Evolutionary conservation across 2,888 invertebrate species (phyloP).

Genomic region (Eulithis prunata): DNA sequence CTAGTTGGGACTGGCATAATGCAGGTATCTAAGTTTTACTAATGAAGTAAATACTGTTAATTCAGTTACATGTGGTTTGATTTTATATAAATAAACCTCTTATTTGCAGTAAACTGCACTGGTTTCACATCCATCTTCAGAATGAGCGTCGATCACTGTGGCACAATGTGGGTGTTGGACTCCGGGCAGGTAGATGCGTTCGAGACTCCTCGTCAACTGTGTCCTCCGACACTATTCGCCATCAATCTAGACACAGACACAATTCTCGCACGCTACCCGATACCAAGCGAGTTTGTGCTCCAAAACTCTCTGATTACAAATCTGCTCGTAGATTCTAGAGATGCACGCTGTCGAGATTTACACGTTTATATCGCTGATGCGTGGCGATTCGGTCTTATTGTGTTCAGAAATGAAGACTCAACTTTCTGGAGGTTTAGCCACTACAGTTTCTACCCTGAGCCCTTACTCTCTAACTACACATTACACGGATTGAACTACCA

Average conservation of each 20-base stretch:
- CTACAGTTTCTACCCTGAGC: conserved; percentile 89
- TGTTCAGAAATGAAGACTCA: conserved; percentile 85
- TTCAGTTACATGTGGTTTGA: background rate
- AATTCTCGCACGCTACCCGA: conserved; percentile 85
- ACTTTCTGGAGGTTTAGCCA: conserved; percentile 88
- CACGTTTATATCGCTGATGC: conserved; percentile 89
- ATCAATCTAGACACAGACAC: conserved; percentile 88
- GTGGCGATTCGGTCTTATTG: conserved; percentile 86
- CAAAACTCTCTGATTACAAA: conserved; percentile 89
- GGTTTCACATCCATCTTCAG: conserved; percentile 91
- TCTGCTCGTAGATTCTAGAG: conserved; percentile 86
- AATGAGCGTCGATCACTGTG: conserved; percentile 90
- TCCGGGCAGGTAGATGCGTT: conserved; percentile 90
- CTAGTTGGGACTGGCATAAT: conserved; percentile 89
- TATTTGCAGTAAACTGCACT: conserved; percentile 71
- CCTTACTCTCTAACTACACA: conserved; percentile 89
- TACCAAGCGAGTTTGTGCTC: conserved; percentile 87
- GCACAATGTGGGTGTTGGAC: conserved; percentile 91
- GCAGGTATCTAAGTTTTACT: conserved; percentile 56
- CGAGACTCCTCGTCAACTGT: conserved; percentile 86
- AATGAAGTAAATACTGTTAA: background rate
- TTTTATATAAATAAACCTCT: conserved; percentile 15
- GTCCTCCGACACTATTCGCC: conserved; percentile 90
- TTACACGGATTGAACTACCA: conserved; percentile 90
- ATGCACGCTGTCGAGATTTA: conserved; percentile 85